Base-by-base conservation (phyloP, 2,113 vertebrate species). In the Carassius carassius region DNA sequence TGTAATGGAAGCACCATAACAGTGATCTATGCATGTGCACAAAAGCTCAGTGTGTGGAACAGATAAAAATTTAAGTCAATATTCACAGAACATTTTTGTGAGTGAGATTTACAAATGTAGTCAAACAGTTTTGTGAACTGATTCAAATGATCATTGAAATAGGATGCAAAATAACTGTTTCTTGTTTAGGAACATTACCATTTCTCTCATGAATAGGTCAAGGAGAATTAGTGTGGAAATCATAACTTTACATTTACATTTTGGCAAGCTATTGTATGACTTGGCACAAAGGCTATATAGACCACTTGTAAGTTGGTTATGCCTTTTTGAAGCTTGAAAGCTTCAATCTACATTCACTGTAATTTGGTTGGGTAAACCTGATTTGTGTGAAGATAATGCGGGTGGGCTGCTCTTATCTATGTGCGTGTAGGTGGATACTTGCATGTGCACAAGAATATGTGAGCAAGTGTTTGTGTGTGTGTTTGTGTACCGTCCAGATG, bases 401-500 rank as follows among this genome's bases (percentile, higher is more conserved):
- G 56, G 72, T 77, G 76, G 76, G 47, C 32, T 25, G 19, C 44
- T 69, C 67, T n/a, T 44, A 23, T 87, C 77, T 86, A 87, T 81
- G 73, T 87, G 74, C 86, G 85, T 88, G 44, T 65, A 44, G 62
- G 84, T 74, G 79, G 1, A 74, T 73, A 67, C 44, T 25, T 79
- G 60, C 65, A 76, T 78, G 62, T 25, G 41, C 41, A 74, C 11
- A 74, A 49, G 72, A 25, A 23, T 74, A 74, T 78, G 80, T 85
- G 86, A 65, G 44, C 51, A 17, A 44, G 14, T 82, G 74, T 82
- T 76, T 82, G n/a, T 82, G 82, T 47, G 56, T 21, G 44, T 37
- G 72, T 74, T 56, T 21, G n/a, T 29, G 49, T 67, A 76, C 74
- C 41, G 63, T 84, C 86, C 88, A 90, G 84, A 89, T 88, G 87